Percentiles rank a stretch among this genome's conserved stretches.
Evolutionary conservation across 2,113 vertebrate species (phyloP).

Genomic region (Felis chaus): DNA sequence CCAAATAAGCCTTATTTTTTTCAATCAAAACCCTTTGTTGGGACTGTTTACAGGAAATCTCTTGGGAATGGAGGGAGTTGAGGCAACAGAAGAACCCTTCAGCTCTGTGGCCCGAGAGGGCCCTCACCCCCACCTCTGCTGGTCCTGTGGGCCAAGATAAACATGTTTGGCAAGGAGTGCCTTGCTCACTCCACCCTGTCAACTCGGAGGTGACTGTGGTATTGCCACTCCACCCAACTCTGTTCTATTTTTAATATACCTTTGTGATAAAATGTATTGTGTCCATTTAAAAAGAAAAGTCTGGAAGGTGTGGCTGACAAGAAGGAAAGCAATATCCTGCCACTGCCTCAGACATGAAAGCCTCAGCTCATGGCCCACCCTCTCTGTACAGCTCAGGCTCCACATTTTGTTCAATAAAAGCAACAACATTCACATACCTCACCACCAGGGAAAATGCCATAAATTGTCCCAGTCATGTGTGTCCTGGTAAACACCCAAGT

Average conservation of each 20-base stretch:
- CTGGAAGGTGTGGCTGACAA: constrained; percentile 68
- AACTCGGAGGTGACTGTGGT: constrained; percentile 39
- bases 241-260: constrained; percentile 75
- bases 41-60: constrained; percentile 13
- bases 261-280: constrained; percentile 76
- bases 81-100: constrained; percentile 41
- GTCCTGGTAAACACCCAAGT: constrained; percentile 27
- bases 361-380: background rate
- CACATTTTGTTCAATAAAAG: constrained; percentile 35
- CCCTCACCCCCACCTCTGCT: background rate
- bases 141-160: constrained; percentile 66
- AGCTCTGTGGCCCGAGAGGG: background rate
- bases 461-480: constrained; percentile 21
- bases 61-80: background rate
- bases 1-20: background rate
- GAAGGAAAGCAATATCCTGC: constrained; percentile 71
- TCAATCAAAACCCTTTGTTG: background rate
- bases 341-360: constrained; percentile 36
- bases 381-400: background rate
- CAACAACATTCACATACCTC: constrained; percentile 17
- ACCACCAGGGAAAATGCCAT: constrained; percentile 55
- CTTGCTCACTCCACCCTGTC: constrained; percentile 44
- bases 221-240: constrained; percentile 71
- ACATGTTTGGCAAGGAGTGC: constrained; percentile 36
- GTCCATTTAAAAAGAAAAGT: constrained; percentile 48